A percentile compares a stretch with the other conserved stretches of the same genome.
These are phyloP conservation scores for Macroramphosus scolopax DNA, from an alignment of 2,797 vertebrate species.

Conservation along the genomic window DNA sequence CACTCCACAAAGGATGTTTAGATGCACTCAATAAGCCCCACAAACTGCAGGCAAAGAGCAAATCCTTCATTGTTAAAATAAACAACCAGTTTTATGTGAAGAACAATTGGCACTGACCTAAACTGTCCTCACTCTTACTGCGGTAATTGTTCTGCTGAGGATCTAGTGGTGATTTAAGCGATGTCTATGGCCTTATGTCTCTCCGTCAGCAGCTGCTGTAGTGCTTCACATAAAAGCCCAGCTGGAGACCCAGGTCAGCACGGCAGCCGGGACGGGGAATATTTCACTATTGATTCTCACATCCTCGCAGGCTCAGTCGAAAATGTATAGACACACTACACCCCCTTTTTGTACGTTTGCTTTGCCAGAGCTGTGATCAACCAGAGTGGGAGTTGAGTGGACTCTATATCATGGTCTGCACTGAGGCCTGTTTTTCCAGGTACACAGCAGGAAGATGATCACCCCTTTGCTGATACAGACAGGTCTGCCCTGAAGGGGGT, in stretches of 20 bases:
- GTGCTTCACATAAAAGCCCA: conserved; percentile 58
- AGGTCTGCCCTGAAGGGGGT: conserved; percentile 69
- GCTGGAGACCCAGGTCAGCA: conserved; percentile 46
- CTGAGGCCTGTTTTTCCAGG: conserved; percentile 66
- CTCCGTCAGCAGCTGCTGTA: conserved; percentile 49
- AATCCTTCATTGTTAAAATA: conserved; percentile 64
- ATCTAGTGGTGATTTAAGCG: conserved; percentile 54
- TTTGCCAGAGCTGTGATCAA: conserved; percentile 68
- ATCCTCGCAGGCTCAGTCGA: conserved; percentile 46
- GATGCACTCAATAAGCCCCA: conserved; percentile 52
- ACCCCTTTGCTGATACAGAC: conserved; percentile 59
- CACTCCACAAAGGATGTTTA: conserved; percentile 48
- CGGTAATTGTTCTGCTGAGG: conserved; percentile 58
- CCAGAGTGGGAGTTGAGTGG: conserved; percentile 67
- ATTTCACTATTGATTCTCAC: conserved; percentile 69
- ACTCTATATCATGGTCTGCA: conserved; percentile 61
- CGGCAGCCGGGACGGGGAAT: conserved; percentile 50
- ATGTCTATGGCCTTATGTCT: conserved; percentile 53
- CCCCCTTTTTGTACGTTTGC: conserved; percentile 44
- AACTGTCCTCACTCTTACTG: conserved; percentile 41
- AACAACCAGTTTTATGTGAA: conserved; percentile 46
- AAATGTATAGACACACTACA: conserved; percentile 51
- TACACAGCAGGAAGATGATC: conserved; percentile 73
- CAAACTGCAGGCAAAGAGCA: conserved; percentile 54
- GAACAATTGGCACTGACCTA: conserved; percentile 38